phyloP scores from a whole-genome alignment of 2,888 invertebrate genomes.

The Pediacus dermestoides region DNA sequence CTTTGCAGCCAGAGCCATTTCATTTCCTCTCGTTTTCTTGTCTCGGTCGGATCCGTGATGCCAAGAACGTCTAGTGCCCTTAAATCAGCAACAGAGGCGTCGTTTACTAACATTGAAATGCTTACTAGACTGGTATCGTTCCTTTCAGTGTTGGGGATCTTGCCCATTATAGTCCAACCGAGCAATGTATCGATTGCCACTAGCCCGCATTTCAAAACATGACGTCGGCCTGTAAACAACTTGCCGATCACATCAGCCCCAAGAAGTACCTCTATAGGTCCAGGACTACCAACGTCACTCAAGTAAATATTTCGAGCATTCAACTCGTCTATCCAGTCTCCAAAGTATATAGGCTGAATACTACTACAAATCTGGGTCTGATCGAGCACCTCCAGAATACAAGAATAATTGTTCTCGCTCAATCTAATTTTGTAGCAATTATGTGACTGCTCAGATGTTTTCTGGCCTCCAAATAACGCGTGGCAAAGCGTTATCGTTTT shows the following conservation, averaged over 20 bases:
- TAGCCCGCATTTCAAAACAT: slow-evolving; percentile 17
- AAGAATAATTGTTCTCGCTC: not conserved
- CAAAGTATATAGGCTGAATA: slow-evolving; percentile 3
- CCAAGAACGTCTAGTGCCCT: slow-evolving; percentile 11
- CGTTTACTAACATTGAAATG: slow-evolving; percentile 5
- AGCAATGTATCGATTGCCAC: slow-evolving; percentile 10
- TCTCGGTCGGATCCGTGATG: slow-evolving; percentile 5
- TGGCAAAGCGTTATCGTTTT: slow-evolving; percentile 11
- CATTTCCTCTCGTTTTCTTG: slow-evolving; percentile 11
- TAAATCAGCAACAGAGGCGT: slow-evolving; percentile 9
- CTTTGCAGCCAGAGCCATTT: slow-evolving; percentile 11
- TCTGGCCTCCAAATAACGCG: slow-evolving; percentile 45
- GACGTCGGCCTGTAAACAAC: slow-evolving; percentile 13
- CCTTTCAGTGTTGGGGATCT: not conserved
- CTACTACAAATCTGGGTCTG: slow-evolving; percentile 6
- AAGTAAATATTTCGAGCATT: slow-evolving; percentile 9
- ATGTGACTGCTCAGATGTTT: slow-evolving; percentile 11
- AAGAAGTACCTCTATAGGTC: slow-evolving; percentile 15
- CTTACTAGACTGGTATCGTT: not conserved
- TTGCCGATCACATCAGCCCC: slow-evolving; percentile 14
- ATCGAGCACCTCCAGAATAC: slow-evolving; percentile 4
- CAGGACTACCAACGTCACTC: slow-evolving; percentile 5
- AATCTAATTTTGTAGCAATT: slow-evolving; percentile 9
- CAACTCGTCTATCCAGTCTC: slow-evolving; percentile 11
- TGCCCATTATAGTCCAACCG: slow-evolving; percentile 13